phyloP scores from a whole-genome alignment of 2,888 invertebrate species.

The Abrostola tripartita region DNA sequence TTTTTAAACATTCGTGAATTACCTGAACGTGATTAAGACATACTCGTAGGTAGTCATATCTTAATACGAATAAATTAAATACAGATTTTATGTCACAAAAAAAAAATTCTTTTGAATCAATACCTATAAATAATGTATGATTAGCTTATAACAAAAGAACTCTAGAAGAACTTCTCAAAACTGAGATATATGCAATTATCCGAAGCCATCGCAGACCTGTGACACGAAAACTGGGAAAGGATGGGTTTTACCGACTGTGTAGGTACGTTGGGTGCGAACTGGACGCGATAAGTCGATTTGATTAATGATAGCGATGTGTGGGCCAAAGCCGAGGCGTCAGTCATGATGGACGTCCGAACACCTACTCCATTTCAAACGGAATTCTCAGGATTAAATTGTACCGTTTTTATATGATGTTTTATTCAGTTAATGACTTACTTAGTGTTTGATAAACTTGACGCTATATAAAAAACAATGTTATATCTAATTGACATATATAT shows the following conservation, averaged over 20 bases:
- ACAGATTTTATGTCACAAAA: too few species aligned
- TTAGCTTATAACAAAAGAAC: neutral
- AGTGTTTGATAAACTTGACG: too few species aligned
- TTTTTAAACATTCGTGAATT: too few species aligned
- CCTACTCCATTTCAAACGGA: conserved; percentile 36
- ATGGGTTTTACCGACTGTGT: conserved; percentile 59
- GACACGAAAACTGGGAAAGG: conserved; percentile 54
- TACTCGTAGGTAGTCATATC: too few species aligned
- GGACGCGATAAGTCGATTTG: conserved; percentile 76
- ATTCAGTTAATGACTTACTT: too few species aligned
- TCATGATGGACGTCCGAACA: conserved; percentile 40
- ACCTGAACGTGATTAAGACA: too few species aligned
- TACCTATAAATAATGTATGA: too few species aligned
- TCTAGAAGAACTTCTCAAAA: conserved; percentile 4
- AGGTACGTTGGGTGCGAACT: conserved; percentile 59
- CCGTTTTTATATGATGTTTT: conserved; percentile 7
- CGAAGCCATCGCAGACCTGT: conserved; percentile 49
- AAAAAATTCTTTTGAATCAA: too few species aligned
- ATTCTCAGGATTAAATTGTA: conserved; percentile 14
- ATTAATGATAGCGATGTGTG: conserved; percentile 68
- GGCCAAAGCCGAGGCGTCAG: conserved; percentile 43
- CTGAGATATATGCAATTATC: conserved; percentile 40
- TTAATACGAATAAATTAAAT: too few species aligned
- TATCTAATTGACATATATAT: too few species aligned
- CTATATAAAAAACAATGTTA: too few species aligned